A percentile compares a stretch with the other conserved stretches of the same genome.
These are phyloP conservation scores for Syngnathus acus DNA, from an alignment of 2,797 vertebrate genomes.

Conservation along the genomic window DNA sequence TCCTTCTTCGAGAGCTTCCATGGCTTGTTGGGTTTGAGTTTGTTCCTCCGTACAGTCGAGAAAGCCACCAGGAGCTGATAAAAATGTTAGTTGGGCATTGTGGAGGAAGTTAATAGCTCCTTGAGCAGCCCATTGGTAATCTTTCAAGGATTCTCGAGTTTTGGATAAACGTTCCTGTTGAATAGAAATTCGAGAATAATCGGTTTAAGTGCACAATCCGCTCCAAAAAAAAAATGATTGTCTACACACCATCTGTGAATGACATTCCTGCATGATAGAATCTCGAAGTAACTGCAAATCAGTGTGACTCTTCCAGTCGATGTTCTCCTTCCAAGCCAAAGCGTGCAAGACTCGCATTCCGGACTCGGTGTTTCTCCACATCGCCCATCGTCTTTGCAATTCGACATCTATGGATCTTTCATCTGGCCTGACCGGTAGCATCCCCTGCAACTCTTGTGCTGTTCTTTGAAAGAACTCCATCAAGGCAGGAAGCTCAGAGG, in stretches of 20 bases:
- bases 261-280: constrained; percentile 60
- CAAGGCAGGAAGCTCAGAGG: constrained; percentile 41
- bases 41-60: constrained; percentile 57
- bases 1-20: constrained; percentile 61
- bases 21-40: constrained; percentile 40
- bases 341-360: constrained; percentile 64
- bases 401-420: constrained; percentile 61
- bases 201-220: constrained; percentile 1
- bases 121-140: constrained; percentile 65
- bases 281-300: constrained; percentile 50
- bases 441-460: constrained; percentile 54
- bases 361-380: constrained; percentile 70
- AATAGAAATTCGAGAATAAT: constrained; percentile 8
- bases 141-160: constrained; percentile 63
- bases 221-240: background rate
- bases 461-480: constrained; percentile 43
- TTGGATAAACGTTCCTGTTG: constrained; percentile 72
- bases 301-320: constrained; percentile 32
- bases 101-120: constrained; percentile 57
- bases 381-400: constrained; percentile 64
- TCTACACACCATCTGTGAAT: constrained; percentile 70
- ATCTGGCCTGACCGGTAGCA: constrained; percentile 60
- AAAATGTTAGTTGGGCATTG: constrained; percentile 62
- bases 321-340: constrained; percentile 41
- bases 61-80: constrained; percentile 54